Evolutionary conservation across 2,797 vertebrate genomes (phyloP).

Genomic region (Clangula hyemalis): DNA sequence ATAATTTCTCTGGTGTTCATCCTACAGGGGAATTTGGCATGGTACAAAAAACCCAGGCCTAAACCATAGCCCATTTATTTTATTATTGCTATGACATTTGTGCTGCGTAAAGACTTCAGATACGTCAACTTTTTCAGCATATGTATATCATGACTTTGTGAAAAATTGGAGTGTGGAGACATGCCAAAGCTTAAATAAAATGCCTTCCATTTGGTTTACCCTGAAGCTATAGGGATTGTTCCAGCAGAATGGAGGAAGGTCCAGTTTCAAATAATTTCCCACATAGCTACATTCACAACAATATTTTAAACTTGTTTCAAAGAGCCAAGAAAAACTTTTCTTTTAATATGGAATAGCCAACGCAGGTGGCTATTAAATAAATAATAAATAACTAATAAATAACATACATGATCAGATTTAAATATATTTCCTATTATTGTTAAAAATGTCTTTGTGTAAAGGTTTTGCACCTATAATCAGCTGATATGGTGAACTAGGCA

Average conservation of each 20-base stretch:
- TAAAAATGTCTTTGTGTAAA: background rate
- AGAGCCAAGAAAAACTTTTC: conserved; percentile 16
- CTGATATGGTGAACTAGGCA: rapidly evolving
- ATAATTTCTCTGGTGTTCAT: conserved; percentile 19
- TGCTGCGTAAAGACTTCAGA: background rate
- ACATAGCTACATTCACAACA: background rate
- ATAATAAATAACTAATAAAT: background rate
- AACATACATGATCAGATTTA: background rate
- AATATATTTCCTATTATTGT: background rate
- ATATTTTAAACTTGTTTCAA: conserved; percentile 4
- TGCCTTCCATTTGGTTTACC: conserved; percentile 31
- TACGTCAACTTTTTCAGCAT: background rate
- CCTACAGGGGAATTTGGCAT: background rate
- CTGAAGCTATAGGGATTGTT: conserved; percentile 2
- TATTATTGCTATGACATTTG: background rate
- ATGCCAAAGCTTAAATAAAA: conserved; percentile 45
- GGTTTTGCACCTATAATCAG: background rate
- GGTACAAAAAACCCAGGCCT: background rate
- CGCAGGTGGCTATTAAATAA: background rate
- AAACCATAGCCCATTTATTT: conserved; percentile 9
- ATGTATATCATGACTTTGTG: background rate
- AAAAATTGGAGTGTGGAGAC: background rate
- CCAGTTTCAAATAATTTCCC: background rate
- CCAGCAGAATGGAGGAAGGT: conserved; percentile 14
- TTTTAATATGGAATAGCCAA: background rate